Base-by-base conservation (phyloP, 2,888 invertebrate species). In the Hipparchia sbordonii region DNA sequence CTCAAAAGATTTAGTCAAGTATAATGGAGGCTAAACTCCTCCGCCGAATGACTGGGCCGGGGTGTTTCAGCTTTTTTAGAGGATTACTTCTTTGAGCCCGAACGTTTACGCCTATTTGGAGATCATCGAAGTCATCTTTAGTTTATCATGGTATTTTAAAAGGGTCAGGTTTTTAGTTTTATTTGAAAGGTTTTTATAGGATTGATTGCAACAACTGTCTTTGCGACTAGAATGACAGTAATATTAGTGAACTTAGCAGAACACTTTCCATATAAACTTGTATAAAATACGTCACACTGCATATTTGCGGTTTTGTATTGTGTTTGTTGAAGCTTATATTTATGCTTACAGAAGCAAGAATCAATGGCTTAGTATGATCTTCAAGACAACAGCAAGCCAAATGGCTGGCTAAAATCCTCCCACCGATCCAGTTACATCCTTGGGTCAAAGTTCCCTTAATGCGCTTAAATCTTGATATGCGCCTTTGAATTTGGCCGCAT, bases 11-110 rank as follows among this genome's bases (percentile, higher is more conserved):
- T 80, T 75, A 76, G 74, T 72, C 72, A 77, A 80, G 77, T 81
- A 80, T 79, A 81, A 80, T 80, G 77, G 79, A 68, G 77, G 73
- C 74, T 79, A 75, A 79, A 80, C 76, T 79, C 79, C 59, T 70
- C 60, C 73, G 71, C 63, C 67, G 66, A 70, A 71, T 71, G 72
- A 73, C 72, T 72, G 63, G 71, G 48, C 72, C 71, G 61, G 71
- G 48, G 51, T 70, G 48, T 57, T 74, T 60, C 62, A 70, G 72
- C 67, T 77, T 78, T 77, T 80, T 76, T 70, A 59, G 66, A 61
- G 67, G 69, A 72, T 75, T 72, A 75, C 73, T 70, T 74, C 69
- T 67, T 62, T 71, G 73, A 73, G 67, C 73, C 68, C 73, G 66
- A 73, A 76, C 70, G 63, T 74, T 74, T 74, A 71, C 59, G 79